Evolutionary conservation across 2,113 vertebrate species (phyloP).

Genomic region (Carassius auratus): DNA sequence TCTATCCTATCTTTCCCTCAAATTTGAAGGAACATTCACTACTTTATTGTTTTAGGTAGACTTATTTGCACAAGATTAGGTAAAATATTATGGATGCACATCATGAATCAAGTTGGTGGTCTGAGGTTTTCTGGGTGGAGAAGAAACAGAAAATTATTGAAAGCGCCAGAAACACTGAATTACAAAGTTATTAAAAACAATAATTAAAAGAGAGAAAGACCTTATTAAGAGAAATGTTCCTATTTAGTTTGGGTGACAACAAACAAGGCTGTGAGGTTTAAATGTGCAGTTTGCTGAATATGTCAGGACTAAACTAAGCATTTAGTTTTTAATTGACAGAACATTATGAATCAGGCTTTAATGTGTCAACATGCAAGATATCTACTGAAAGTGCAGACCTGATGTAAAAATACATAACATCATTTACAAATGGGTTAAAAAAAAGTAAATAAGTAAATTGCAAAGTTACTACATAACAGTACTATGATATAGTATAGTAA

Average conservation of each 20-base stretch:
- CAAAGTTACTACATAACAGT: not conserved
- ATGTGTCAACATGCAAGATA: too few species aligned
- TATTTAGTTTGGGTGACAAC: not conserved
- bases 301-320: not conserved
- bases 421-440: too few species aligned
- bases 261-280: not conserved
- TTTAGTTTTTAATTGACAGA: too few species aligned
- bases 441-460: not conserved
- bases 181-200: not conserved
- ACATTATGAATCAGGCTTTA: too few species aligned
- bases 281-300: not conserved
- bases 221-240: not conserved
- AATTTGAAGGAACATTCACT: not conserved
- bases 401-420: too few species aligned
- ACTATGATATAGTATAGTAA: not conserved
- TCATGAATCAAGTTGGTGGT: constrained; percentile 14
- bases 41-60: constrained; percentile 2
- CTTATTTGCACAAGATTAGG: constrained; percentile 25
- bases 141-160: constrained; percentile 22
- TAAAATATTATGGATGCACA: constrained; percentile 21
- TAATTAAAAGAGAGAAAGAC: not conserved
- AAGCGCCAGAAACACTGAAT: constrained; percentile 47
- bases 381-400: too few species aligned
- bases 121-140: constrained; percentile 38
- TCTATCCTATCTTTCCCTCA: not conserved